These are phyloP conservation scores for Allolobophora icterica DNA, from an alignment of 2,888 invertebrate species.

Conservation along the genomic window DNA sequence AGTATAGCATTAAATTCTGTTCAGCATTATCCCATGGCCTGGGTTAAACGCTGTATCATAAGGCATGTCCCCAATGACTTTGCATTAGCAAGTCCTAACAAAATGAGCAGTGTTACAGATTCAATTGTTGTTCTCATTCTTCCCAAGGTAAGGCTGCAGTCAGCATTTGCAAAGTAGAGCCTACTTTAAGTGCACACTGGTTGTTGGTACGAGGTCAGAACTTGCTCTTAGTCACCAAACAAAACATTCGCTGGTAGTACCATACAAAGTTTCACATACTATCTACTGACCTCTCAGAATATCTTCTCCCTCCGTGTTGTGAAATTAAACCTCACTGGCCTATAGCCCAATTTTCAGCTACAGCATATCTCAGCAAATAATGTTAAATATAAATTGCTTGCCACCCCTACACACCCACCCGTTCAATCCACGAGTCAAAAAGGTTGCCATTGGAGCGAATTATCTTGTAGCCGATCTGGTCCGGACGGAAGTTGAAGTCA, in stretches of 20 bases:
- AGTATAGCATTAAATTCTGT: no score
- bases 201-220: not conserved
- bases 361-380: not conserved
- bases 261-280: slow-evolving; percentile 28
- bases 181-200: no score
- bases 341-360: slow-evolving; percentile 25
- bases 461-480: slow-evolving; percentile 70
- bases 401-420: slow-evolving; percentile 50
- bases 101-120: no score
- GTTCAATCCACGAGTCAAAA: slow-evolving; percentile 60
- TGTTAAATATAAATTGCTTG: not conserved
- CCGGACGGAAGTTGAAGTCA: slow-evolving; percentile 90
- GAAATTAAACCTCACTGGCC: not conserved
- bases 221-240: not conserved
- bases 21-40: no score
- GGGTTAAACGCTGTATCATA: no score
- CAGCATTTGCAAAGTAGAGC: no score
- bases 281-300: not conserved
- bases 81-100: no score
- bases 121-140: no score
- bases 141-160: no score
- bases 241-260: slow-evolving; percentile 31
- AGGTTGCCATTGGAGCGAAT: slow-evolving; percentile 68
- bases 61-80: no score
- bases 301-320: not conserved